Percentiles rank a stretch among this genome's conserved stretches.
These are phyloP conservation scores for Podilymbus podiceps DNA, from an alignment of 2,113 vertebrate species.

Conservation along the genomic window DNA sequence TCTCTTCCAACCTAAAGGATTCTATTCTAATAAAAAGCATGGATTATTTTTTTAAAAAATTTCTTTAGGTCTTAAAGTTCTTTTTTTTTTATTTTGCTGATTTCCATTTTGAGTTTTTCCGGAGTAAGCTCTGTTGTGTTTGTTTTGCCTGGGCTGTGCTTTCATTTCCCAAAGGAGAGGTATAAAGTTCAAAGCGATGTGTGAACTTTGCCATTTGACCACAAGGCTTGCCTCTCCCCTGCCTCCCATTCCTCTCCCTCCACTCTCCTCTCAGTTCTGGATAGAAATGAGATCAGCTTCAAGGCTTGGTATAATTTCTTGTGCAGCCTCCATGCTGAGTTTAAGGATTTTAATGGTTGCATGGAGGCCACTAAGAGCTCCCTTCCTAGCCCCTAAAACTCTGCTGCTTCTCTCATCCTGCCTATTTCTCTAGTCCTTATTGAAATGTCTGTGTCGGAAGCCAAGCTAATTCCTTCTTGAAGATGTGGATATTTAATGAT, in stretches of 20 bases:
- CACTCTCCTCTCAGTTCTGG: not conserved
- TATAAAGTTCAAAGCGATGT: not conserved
- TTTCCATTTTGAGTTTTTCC: not conserved
- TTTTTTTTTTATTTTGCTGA: rapidly evolving
- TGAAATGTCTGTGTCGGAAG: not conserved
- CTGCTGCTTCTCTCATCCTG: not conserved
- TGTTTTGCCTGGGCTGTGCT: not conserved
- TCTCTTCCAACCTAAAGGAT: too few relatives aligned
- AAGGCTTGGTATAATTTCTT: not conserved
- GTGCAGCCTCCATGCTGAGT: not conserved
- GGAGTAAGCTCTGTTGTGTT: not conserved
- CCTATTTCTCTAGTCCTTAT: not conserved
- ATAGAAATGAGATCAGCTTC: not conserved
- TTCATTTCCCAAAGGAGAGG: not conserved
- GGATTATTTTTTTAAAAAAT: not conserved
- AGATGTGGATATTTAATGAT: not conserved
- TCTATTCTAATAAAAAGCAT: not conserved
- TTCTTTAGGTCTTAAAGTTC: not conserved
- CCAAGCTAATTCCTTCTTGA: not conserved
- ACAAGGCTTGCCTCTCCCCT: not conserved
- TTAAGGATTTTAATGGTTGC: not conserved
- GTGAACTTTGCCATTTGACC: not conserved
- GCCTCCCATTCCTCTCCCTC: not conserved
- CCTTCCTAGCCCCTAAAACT: not conserved
- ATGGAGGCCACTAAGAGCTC: not conserved